Base-by-base conservation (phyloP, 1,140 invertebrate species). In the Luehdorfia chinensis region DNA sequence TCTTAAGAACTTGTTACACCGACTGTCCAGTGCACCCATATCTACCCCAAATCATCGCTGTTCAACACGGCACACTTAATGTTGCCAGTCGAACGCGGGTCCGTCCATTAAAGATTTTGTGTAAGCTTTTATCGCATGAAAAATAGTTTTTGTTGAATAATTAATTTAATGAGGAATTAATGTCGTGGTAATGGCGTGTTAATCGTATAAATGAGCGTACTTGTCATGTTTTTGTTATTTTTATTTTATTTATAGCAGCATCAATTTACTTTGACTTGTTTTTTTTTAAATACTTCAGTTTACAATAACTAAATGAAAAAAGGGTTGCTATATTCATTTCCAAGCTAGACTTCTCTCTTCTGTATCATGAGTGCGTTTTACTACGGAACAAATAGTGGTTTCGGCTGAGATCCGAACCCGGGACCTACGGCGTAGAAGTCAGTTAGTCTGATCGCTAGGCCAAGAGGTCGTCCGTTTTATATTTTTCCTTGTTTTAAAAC, bases 51-150 rank as follows among this genome's bases (percentile, higher is more conserved):
- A 81, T 80, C 74, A 70, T 15, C 34, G 34, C 49, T 55, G 60
- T 65, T 65, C 62, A 66, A 68, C 77, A 72, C 71, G 68, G 52
- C 62, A 72, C 64, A 66, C 68, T 75, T 74, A 79, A 79, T 75
- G 71, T 50, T 58, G 47, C 60, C 59, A n/a, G n/a, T n/a, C 58
- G 62, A 69, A 61, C 60, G 52, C 59, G 57, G 55, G 57, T 55
- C 53, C 55, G 45, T 14, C 58, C 65, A 72, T 74, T 72, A 73
- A 64, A 55, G 43, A 53, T 48, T 55, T 60, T 59, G 50, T 65
- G 37, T 41, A 52, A 47, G 59, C 54, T 66, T 43, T 66, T 66
- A 64, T 70, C 63, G 59, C 39, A 39, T 57, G 55, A 61, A 59
- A 54, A 64, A 49, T 56, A 62, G 65, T 68, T 65, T 65, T 57